Conservation (phyloP, 2,113 vertebrate species). For the Oreochromis niloticus region DNA sequence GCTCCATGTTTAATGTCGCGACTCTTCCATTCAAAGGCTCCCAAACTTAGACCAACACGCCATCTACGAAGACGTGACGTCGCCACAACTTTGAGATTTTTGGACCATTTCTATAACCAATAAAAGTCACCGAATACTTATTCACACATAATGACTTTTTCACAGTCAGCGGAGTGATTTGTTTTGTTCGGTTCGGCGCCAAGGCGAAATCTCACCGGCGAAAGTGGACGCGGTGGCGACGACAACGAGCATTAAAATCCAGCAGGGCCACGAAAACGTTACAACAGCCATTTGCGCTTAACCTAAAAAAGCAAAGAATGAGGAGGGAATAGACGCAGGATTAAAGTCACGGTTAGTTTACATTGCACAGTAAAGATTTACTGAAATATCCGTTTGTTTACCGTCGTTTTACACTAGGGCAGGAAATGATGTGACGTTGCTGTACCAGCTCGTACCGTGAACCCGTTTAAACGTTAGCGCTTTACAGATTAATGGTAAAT, state of each 20-base stretch:
- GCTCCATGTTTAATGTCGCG: rapidly evolving
- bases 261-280: not conserved
- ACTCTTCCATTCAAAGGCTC: not conserved
- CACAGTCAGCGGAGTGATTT: not conserved
- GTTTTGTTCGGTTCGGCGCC: not conserved
- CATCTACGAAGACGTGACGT: not conserved
- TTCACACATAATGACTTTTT: not conserved
- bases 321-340: not conserved
- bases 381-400: not conserved
- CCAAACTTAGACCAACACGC: rapidly evolving
- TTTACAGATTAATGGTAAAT: not conserved
- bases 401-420: not conserved
- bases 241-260: not conserved
- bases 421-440: not conserved
- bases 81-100: not conserved
- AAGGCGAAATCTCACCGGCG: not conserved
- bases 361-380: not conserved
- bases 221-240: not conserved
- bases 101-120: not conserved
- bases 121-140: not conserved
- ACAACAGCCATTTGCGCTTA: not conserved
- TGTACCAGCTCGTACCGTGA: rapidly evolving
- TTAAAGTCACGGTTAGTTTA: not conserved
- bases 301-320: not conserved
- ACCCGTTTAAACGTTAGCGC: not conserved